phyloP scores from a whole-genome alignment of 2,888 invertebrate species.

The Oscheius sp. region DNA sequence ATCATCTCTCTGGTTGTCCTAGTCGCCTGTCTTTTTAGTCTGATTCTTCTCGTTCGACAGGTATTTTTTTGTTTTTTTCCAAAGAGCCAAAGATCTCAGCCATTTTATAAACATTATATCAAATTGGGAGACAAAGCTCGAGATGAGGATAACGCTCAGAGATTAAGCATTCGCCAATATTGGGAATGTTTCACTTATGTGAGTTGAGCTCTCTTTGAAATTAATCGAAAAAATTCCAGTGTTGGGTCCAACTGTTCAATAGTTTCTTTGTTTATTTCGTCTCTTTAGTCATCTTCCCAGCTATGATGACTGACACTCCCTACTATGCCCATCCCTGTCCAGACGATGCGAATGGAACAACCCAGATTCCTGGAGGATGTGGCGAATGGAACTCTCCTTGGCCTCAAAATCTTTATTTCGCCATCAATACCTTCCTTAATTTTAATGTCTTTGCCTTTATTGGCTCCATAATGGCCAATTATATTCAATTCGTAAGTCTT shows the following conservation, averaged over 20 bases:
- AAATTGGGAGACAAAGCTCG: slow-evolving; percentile 40
- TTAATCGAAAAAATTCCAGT: slow-evolving; percentile 31
- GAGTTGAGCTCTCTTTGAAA: background rate
- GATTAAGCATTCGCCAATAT: slow-evolving; percentile 43
- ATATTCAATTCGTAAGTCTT: slow-evolving; percentile 78
- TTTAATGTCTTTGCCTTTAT: slow-evolving; percentile 92
- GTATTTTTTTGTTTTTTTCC: slow-evolving; percentile 73
- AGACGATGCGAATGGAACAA: background rate
- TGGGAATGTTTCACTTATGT: slow-evolving; percentile 50
- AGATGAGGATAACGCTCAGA: slow-evolving; percentile 37
- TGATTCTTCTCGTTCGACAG: slow-evolving; percentile 89
- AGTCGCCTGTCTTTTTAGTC: slow-evolving; percentile 90
- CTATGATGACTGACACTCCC: slow-evolving; percentile 74
- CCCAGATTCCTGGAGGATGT: background rate
- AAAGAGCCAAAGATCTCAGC: slow-evolving; percentile 29
- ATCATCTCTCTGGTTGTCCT: slow-evolving; percentile 90
- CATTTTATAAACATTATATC: slow-evolving; percentile 49
- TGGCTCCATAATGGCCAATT: slow-evolving; percentile 85
- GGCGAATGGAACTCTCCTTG: slow-evolving; percentile 15
- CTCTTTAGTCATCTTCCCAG: slow-evolving; percentile 87
- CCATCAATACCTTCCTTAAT: slow-evolving; percentile 87
- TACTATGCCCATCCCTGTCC: slow-evolving; percentile 15
- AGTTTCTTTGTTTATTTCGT: slow-evolving; percentile 92
- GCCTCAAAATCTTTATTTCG: slow-evolving; percentile 69
- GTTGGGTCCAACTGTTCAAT: slow-evolving; percentile 84